These are phyloP conservation scores for Phaethon lepturus DNA, from an alignment of 2,113 vertebrate genomes.

Conservation along the genomic window DNA sequence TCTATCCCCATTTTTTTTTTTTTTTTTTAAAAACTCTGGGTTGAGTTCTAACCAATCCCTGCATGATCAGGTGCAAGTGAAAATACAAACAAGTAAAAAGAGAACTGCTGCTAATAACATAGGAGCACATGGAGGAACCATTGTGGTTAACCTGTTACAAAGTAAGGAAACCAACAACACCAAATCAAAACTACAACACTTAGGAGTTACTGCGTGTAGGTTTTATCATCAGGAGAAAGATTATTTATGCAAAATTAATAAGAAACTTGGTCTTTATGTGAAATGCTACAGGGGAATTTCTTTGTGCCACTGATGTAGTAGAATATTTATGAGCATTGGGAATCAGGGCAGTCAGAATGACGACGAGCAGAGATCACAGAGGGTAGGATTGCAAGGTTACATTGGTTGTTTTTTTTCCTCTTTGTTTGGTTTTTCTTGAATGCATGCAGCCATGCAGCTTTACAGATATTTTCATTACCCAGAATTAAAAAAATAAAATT, in stretches of 20 bases:
- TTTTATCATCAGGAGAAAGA: neutral
- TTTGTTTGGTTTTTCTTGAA: neutral
- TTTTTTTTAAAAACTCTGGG: neutral
- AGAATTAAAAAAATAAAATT: neutral
- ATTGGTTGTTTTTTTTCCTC: neutral
- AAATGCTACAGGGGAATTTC: slow-evolving; percentile 21
- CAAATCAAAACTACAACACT: neutral
- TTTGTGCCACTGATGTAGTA: neutral
- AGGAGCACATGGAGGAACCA: neutral
- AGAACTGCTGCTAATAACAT: neutral
- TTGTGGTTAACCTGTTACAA: neutral
- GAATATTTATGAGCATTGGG: slow-evolving; percentile 67
- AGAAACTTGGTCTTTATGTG: neutral
- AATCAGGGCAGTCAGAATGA: slow-evolving; percentile 10
- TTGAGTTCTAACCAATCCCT: neutral
- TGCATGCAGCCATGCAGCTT: neutral
- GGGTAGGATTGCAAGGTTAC: neutral
- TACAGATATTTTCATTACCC: neutral
- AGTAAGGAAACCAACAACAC: neutral
- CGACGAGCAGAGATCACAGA: neutral
- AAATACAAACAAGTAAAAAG: neutral
- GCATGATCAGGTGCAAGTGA: neutral
- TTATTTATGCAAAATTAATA: slow-evolving; percentile 32
- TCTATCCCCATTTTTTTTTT: neutral
- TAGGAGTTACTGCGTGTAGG: neutral